Evolutionary conservation across 2,888 invertebrate species (phyloP), one percentile per base, ranked within the genome.

Genomic region (Lamellibrachia satsuma): DNA sequence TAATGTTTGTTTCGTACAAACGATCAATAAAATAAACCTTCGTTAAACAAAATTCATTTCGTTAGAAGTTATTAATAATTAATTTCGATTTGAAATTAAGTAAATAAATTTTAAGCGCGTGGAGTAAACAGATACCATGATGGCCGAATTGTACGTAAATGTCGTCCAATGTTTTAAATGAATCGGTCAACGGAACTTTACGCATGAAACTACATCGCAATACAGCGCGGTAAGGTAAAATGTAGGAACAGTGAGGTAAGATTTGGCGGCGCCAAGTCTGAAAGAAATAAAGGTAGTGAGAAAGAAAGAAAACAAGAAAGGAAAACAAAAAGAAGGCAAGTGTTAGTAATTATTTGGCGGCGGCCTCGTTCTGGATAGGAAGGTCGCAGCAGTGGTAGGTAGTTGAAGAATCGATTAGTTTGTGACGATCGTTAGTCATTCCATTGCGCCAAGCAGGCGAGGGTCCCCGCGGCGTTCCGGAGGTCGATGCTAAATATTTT

Each of bases 311-410:
- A 75, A 75, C n/a, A n/a, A 75, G 75, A 75, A 75, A 75, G 2
- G 75, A 75, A 22, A 75, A 75, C 22, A 60, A 39, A 60, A 60
- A 60, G 60, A 15, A 11, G 60, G 60, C 22, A 75, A 15, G 22
- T 75, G 75, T 75, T 75, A 75, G 75, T 75, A 22, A n/a, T 75
- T 75, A 75, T 75, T 75, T 11, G 75, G 75, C 75, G n/a, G 6
- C 75, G n/a, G 75, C 75, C 75, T 75, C 75, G 75, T 75, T 75
- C 75, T 75, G 75, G 75, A 15, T 75, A 15, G 75, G 75, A 75
- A 60, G 22, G 75, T 75, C 75, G n/a, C 75, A 75, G 22, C 6
- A 75, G 75, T 75, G 22, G 75, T 15, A 75, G 75, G 22, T 22
- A n/a, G 22, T 75, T 22, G 75, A 75, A 75, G 75, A 75, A 75